Conservation (phyloP, 2,888 invertebrate species). For the Labia minor region DNA sequence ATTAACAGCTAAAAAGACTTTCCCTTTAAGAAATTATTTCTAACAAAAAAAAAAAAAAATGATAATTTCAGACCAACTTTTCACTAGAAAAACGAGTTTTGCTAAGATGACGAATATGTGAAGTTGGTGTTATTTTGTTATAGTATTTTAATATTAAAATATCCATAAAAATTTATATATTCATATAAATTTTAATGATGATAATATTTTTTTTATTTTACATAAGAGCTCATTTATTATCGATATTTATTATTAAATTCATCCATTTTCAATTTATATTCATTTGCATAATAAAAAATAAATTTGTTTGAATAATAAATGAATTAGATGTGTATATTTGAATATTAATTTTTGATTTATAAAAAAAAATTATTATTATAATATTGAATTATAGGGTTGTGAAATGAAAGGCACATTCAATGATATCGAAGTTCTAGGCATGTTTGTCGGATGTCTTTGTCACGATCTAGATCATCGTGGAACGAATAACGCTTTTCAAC, state of each 20-base stretch:
- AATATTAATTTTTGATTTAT: background rate
- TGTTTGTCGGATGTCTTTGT: conserved; percentile 48
- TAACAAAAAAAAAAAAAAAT: too few relatives aligned
- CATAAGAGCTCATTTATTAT: too few relatives aligned
- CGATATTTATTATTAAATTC: background rate
- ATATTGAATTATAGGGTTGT: conserved; percentile 31
- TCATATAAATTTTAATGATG: too few relatives aligned
- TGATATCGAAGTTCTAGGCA: conserved; percentile 40
- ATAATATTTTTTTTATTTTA: too few relatives aligned
- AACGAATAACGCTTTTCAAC: conserved; percentile 47
- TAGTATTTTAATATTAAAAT: too few relatives aligned
- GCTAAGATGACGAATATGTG: too few relatives aligned
- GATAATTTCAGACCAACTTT: too few relatives aligned
- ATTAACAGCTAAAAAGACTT: conserved; percentile 20
- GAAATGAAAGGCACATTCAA: conserved; percentile 37
- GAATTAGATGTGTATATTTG: background rate
- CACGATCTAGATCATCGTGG: conserved; percentile 51
- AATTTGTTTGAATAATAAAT: background rate
- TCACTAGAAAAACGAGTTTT: too few relatives aligned
- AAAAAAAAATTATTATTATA: background rate
- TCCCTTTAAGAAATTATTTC: background rate
- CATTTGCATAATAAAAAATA: background rate
- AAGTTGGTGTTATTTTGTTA: too few relatives aligned
- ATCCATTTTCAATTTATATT: background rate
- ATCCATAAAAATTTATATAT: too few relatives aligned